These are phyloP conservation scores for Stomatorhinus walkeri DNA, from an alignment of 2,797 vertebrate genomes.

Conservation along the genomic window DNA sequence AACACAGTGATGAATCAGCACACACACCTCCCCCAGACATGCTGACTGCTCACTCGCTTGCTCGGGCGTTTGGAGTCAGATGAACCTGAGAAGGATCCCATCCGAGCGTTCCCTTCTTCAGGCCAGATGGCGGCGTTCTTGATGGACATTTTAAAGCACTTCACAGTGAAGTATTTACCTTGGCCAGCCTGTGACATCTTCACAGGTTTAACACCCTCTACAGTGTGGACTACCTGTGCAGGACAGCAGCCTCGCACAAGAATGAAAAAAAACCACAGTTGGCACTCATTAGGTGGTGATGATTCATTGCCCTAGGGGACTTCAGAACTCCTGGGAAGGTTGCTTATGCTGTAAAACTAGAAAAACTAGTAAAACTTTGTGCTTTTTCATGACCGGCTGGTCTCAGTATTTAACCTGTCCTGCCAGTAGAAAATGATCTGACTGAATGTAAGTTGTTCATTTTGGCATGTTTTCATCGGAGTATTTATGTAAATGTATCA, in stretches of 20 bases:
- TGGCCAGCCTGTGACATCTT: not conserved
- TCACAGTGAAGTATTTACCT: not conserved
- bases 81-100: slow-evolving; percentile 1
- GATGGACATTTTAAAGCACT: not conserved
- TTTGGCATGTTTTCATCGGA: not conserved
- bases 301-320: not conserved
- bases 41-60: not conserved
- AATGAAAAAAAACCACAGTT: not conserved
- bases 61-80: not conserved
- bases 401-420: not conserved
- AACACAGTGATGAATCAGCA: not conserved
- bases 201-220: not conserved
- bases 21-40: not conserved
- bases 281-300: not conserved
- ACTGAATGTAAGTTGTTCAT: not conserved
- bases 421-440: not conserved
- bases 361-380: not conserved
- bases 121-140: not conserved
- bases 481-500: not conserved
- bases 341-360: not conserved
- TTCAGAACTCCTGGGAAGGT: not conserved
- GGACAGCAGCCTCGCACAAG: not conserved
- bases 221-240: not conserved
- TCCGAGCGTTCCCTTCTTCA: not conserved
- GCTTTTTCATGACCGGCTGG: not conserved